Percentiles rank a stretch among this genome's conserved stretches.
Evolutionary conservation across 2,797 vertebrate genomes (phyloP).

Genomic region (Alauda arvensis): DNA sequence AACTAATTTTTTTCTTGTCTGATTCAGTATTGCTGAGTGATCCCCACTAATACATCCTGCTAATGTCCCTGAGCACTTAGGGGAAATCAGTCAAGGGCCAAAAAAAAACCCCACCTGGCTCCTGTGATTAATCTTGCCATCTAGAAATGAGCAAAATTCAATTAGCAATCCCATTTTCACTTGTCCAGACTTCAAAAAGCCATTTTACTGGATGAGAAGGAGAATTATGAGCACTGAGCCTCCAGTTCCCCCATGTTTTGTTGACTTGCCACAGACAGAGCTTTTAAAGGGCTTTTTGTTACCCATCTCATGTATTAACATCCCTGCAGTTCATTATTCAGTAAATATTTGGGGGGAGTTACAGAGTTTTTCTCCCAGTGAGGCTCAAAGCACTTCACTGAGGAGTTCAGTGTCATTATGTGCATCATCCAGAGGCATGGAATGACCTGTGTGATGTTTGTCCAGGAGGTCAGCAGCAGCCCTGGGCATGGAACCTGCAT

Average conservation of each 20-base stretch:
- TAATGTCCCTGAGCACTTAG: background rate
- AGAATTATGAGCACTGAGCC: background rate
- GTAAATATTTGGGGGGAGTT: background rate
- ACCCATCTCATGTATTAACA: background rate
- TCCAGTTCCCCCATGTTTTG: background rate
- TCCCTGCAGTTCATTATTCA: background rate
- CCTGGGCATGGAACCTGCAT: rapidly evolving
- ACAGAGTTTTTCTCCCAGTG: background rate
- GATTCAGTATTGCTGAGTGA: background rate
- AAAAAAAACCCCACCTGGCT: background rate
- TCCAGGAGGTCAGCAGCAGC: background rate
- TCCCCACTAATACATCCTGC: background rate
- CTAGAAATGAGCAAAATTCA: background rate
- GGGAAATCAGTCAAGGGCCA: background rate
- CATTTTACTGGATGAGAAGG: background rate
- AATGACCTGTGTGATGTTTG: background rate
- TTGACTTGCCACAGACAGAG: background rate
- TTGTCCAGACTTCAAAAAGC: background rate
- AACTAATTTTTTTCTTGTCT: background rate
- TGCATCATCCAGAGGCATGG: background rate
- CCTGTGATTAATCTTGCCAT: background rate
- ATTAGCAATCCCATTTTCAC: slow-evolving; percentile 1
- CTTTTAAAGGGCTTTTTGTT: background rate
- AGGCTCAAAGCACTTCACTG: background rate
- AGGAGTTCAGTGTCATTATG: background rate